These are phyloP conservation scores for Hetaerina americana DNA, from an alignment of 1,140 invertebrate genomes.

Conservation along the genomic window DNA sequence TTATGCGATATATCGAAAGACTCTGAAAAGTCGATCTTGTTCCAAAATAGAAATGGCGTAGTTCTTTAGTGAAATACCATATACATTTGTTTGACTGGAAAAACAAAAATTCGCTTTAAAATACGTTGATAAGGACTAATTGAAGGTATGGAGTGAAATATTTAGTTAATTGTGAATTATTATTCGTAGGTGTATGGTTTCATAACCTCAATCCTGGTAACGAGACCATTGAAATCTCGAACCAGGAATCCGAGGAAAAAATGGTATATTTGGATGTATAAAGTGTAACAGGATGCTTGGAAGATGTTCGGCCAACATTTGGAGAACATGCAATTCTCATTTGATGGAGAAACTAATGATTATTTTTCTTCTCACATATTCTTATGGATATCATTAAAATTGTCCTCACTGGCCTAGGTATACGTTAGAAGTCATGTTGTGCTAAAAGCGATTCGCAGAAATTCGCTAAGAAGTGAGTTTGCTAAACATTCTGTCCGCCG, in stretches of 20 bases:
- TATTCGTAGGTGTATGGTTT: not conserved
- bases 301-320: too few species aligned
- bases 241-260: not conserved
- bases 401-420: too few species aligned
- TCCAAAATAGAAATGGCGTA: not conserved
- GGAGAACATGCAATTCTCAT: too few species aligned
- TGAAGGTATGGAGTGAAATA: not conserved
- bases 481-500: too few species aligned
- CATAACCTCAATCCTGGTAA: not conserved
- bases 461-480: too few species aligned
- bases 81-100: not conserved
- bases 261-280: too few species aligned
- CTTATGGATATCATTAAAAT: too few species aligned
- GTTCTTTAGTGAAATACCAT: not conserved
- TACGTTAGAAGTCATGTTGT: too few species aligned
- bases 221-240: not conserved
- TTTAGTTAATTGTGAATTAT: not conserved
- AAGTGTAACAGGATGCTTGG: too few species aligned
- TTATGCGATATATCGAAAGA: not conserved
- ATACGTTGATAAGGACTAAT: not conserved
- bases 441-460: too few species aligned
- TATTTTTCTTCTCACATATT: too few species aligned
- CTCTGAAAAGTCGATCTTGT: not conserved
- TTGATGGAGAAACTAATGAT: too few species aligned
- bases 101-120: not conserved